These are phyloP conservation scores for Drosophila ochracea DNA, from an alignment of 2,888 invertebrate genomes.

Conservation along the genomic window DNA sequence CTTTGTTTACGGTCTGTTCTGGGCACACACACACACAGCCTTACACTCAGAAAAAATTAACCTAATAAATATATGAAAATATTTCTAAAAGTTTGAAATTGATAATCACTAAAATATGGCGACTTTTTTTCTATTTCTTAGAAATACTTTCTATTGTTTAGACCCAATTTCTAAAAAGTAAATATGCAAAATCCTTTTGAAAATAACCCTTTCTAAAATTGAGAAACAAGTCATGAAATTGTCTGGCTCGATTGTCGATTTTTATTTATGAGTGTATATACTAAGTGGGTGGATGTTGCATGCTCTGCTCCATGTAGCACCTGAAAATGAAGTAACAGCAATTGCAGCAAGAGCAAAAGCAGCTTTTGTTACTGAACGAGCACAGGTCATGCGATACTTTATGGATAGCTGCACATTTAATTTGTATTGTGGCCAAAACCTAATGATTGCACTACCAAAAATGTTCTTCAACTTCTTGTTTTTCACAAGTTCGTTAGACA, in stretches of 20 bases:
- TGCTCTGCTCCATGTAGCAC: background rate
- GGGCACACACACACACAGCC: constrained; percentile 1
- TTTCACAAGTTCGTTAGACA: constrained; percentile 17
- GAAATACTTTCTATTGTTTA: too few relatives aligned
- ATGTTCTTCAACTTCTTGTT: background rate
- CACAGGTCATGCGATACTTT: constrained; percentile 51
- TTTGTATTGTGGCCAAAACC: constrained; percentile 43
- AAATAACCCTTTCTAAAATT: background rate
- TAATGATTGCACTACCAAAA: constrained; percentile 25
- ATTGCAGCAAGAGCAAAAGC: constrained; percentile 4
- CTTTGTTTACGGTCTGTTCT: constrained; percentile 45
- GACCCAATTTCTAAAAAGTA: background rate
- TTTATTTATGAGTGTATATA: background rate
- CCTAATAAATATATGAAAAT: background rate
- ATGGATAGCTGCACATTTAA: constrained; percentile 60
- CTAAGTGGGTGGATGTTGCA: constrained; percentile 9
- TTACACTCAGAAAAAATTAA: background rate
- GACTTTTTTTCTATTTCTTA: too few relatives aligned
- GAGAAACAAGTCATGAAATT: background rate
- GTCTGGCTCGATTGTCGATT: too few relatives aligned
- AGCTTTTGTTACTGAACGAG: constrained; percentile 29
- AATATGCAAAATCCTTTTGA: background rate
- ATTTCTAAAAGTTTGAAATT: background rate
- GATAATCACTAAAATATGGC: background rate
- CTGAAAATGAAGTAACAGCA: constrained; percentile 39